These are phyloP conservation scores for Phoebastria nigripes DNA, from an alignment of 2,797 vertebrate genomes.

Conservation along the genomic window DNA sequence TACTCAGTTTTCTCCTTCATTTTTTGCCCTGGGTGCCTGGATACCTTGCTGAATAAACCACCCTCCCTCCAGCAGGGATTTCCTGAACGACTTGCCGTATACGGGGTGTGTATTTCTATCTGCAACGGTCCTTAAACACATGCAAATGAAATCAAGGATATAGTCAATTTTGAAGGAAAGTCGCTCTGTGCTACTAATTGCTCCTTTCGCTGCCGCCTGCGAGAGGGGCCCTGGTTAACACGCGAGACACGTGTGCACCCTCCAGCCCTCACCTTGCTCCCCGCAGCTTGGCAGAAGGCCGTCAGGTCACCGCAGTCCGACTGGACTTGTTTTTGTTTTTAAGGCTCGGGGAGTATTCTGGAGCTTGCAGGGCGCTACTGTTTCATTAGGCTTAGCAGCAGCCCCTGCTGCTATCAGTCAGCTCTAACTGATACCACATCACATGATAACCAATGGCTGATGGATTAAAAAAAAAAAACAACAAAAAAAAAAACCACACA, in stretches of 20 bases:
- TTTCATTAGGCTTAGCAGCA: constrained; percentile 50
- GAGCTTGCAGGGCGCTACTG: constrained; percentile 1
- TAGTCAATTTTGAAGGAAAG: constrained; percentile 1
- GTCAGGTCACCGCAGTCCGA: not conserved
- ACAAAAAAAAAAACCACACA: not conserved
- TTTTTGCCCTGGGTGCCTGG: not conserved
- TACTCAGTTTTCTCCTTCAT: not conserved
- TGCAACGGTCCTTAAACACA: constrained; percentile 7
- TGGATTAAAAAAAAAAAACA: not conserved
- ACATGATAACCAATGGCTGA: constrained; percentile 15
- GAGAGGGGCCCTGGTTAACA: not conserved
- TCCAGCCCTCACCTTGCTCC: not conserved
- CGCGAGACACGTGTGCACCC: not conserved
- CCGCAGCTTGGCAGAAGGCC: not conserved
- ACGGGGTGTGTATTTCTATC: not conserved
- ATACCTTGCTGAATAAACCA: not conserved
- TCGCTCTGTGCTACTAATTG: not conserved
- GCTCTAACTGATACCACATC: constrained; percentile 16
- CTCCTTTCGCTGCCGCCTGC: not conserved
- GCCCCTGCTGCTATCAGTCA: constrained; percentile 59
- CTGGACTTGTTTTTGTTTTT: constrained; percentile 37
- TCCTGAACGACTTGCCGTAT: not conserved
- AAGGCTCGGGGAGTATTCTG: not conserved
- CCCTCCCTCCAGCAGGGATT: not conserved
- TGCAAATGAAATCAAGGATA: constrained; percentile 52